These are phyloP conservation scores for Drosophila paramelanica DNA, from an alignment of 2,888 invertebrate genomes.

Conservation along the genomic window DNA sequence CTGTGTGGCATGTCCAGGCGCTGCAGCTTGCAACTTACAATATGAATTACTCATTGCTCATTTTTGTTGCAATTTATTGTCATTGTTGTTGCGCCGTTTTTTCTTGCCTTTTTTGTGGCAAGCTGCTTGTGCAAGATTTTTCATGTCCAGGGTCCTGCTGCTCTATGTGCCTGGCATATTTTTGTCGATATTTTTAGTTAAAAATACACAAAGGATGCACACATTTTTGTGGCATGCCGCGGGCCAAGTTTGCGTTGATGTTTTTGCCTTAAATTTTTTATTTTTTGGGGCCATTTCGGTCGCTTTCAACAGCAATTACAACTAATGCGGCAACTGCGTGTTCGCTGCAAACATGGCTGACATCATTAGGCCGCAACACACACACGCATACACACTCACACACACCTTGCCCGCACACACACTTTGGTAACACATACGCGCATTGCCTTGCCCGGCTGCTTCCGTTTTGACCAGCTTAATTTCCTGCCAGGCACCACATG, in stretches of 20 bases:
- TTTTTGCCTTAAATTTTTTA: constrained; percentile 27
- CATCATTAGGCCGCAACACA: constrained; percentile 66
- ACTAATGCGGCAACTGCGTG: constrained; percentile 76
- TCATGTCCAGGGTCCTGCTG: constrained; percentile 33
- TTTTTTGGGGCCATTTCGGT: constrained; percentile 19
- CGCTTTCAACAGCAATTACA: constrained; percentile 66
- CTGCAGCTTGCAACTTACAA: constrained; percentile 67
- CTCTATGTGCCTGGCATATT: constrained; percentile 60
- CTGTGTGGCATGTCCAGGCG: constrained; percentile 18
- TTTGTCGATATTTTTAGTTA: constrained; percentile 65
- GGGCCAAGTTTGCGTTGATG: constrained; percentile 6
- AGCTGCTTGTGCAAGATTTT: constrained; percentile 36
- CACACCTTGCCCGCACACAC: constrained; percentile 19
- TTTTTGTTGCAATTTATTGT: constrained; percentile 78
- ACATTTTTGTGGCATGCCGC: constrained; percentile 29
- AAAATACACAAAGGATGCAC: constrained; percentile 65
- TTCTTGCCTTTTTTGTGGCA: constrained; percentile 47
- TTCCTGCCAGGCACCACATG: constrained; percentile 72
- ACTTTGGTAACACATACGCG: constrained; percentile 16
- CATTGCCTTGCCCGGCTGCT: constrained; percentile 56
- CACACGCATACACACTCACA: constrained; percentile 14
- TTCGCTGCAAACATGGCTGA: constrained; percentile 66
- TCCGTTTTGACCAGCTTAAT: constrained; percentile 76
- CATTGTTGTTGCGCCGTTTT: constrained; percentile 51
- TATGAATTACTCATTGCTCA: constrained; percentile 80